Base-by-base conservation (phyloP, 2,888 invertebrate species). In the Ophonus ardosiacus region DNA sequence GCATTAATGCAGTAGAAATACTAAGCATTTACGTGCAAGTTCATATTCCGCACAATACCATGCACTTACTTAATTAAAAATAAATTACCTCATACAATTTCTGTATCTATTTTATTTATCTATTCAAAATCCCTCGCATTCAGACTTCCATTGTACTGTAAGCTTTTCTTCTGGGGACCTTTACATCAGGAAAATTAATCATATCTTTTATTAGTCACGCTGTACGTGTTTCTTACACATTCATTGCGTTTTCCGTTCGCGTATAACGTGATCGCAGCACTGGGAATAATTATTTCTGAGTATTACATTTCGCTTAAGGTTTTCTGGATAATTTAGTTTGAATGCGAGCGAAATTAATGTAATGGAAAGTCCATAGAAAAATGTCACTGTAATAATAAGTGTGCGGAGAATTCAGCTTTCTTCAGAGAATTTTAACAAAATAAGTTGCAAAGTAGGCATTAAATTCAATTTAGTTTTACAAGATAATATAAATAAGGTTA, bases 281-380 rank as follows among this genome's bases (percentile, higher is more conserved):
- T 38, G 68, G 68, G 31, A 68, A 68, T 68, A 68, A 68, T 68
- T 40, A 68, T 15, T 15, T 21, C 15, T 31, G 31, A 68, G 31
- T 38, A 31, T 68, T 68, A 68, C 38, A 65, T 63, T 31, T 65
- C 65, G 65, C 31, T 65, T 31, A 31, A 38, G 65, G 38, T 65
- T 65, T 65, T 65, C 65, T n/a, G 65, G 65, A 65, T 65, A 65
- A 65, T 65, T 65, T 65, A 65, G 38, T 31, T 65, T 31, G 38
- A 65, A 65, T 65, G 31, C n/a, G n/a, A 65, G 10, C 31, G 65
- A 31, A 65, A 65, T 65, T 65, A 65, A 38, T 65, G 24, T 65
- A 65, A 65, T 65, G 31, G 38, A 65, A 63, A 31, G 65, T 24
- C 38, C 24, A n/a, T 65, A 31, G 65, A 65, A 65, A 31, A 65